Base-by-base conservation (phyloP, 2,113 vertebrate genomes). In the Lichenostomus cassidix region DNA sequence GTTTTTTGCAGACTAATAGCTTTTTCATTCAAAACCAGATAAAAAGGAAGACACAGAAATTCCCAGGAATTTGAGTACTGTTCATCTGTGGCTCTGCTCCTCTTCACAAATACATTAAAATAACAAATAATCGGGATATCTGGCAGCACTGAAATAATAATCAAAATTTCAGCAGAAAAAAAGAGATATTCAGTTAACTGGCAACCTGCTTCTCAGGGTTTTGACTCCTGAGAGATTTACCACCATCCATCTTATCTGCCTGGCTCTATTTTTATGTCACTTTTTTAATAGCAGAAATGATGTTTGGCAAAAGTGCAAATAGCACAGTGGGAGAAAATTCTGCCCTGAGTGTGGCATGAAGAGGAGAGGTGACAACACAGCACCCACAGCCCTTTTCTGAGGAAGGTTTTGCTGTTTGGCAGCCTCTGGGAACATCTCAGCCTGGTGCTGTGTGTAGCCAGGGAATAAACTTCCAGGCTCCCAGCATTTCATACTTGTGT, bases 301-400 rank as follows among this genome's bases (percentile, higher is more conserved):
- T 15, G 21, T 63, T 31, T 64, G 52, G 16, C 42, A 68, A 25
- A 87, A 87, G 9, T 6, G 1, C 7, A 35, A 0, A 64, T 27
- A 31, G 13, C 27, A 31, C 6, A 4, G 6, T 33, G 56, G 58
- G 29, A 29, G 22, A 0, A 5, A 77, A 47, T n/a, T 15, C 15
- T 56, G 35, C 28, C 37, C 4, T 24, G 0, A 5, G 3, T 4
- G 3, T 0, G 33, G 46, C 31, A 78, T 0, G 2, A 35, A 25
- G 4, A 25, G 22, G 25, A 41, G 56, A 15, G 17, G 31, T 23
- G 67, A 10, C 12, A 41, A 0, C 31, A 7, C 37, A 76, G 3
- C 46, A 44, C 11, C 65, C 29, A 27, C 21, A 74, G 15, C 20
- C 15, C 39, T 62, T 65, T 71, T 12, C 21, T 9, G 2, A 22